Conservation (phyloP, 1,140 invertebrate species). For the Dreissena rostriformis region DNA sequence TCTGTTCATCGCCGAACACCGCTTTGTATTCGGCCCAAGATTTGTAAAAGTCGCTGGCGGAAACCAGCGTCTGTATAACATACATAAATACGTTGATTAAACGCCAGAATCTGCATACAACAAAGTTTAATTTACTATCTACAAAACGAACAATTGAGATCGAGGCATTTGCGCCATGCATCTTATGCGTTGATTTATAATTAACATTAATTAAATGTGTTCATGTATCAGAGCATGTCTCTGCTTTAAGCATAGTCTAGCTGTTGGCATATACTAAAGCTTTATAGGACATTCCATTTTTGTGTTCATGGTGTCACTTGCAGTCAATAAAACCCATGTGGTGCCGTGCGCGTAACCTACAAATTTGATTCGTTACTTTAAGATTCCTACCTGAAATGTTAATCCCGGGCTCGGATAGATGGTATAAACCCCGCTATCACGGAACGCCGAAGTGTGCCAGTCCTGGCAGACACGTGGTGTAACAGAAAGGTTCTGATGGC, state of each 20-base stretch:
- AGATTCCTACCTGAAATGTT: neutral
- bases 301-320: neutral
- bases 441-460: neutral
- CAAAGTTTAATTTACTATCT: no score
- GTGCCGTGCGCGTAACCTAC: no score
- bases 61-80: conserved; percentile 87
- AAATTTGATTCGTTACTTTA: no score
- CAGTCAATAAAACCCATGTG: neutral
- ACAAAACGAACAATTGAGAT: no score
- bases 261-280: neutral
- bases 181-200: no score
- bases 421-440: neutral
- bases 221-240: no score
- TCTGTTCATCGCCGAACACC: neutral
- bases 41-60: conserved; percentile 93
- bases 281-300: neutral
- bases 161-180: no score
- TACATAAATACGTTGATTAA: neutral
- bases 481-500: neutral
- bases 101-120: no score
- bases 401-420: neutral
- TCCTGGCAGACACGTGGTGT: neutral
- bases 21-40: conserved; percentile 89
- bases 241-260: neutral
- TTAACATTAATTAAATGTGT: no score